Evolutionary conservation across 2,888 invertebrate genomes (phyloP).

Genomic region (Polietes domitor): DNA sequence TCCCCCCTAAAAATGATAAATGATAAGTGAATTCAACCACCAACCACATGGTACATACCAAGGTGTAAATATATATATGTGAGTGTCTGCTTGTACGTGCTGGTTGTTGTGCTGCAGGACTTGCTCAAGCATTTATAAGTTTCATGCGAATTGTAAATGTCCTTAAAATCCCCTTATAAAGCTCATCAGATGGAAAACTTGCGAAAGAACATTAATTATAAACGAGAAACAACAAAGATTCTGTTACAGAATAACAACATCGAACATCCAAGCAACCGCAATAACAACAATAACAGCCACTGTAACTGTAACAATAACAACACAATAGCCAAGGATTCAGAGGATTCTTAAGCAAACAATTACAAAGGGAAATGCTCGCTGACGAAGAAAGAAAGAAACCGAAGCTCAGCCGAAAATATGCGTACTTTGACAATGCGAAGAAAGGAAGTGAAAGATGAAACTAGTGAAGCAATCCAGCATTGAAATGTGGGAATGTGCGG

Average conservation of each 20-base stretch:
- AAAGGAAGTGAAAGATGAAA: no score
- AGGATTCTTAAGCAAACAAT: neutral
- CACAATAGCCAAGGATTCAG: neutral
- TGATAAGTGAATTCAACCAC: conserved; percentile 24
- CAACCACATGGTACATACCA: neutral
- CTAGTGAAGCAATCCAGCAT: no score
- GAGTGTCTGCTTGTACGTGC: neutral
- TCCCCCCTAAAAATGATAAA: conserved; percentile 50
- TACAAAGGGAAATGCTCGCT: no score
- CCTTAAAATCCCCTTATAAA: conserved; percentile 38
- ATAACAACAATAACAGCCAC: neutral
- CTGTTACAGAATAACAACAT: neutral
- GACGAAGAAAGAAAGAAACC: no score
- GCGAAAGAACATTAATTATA: conserved; percentile 52
- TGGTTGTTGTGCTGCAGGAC: neutral
- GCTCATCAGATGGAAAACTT: conserved; percentile 14
- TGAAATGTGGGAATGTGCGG: no score
- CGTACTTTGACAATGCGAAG: no score
- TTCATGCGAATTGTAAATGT: conserved; percentile 47
- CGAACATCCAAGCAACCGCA: no score
- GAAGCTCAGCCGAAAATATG: no score
- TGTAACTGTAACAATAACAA: neutral
- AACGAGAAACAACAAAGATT: conserved; percentile 28
- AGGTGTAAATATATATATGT: neutral
- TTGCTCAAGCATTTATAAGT: conserved; percentile 26